Conservation (phyloP, 2,113 vertebrate genomes). For the Rhea americana region DNA sequence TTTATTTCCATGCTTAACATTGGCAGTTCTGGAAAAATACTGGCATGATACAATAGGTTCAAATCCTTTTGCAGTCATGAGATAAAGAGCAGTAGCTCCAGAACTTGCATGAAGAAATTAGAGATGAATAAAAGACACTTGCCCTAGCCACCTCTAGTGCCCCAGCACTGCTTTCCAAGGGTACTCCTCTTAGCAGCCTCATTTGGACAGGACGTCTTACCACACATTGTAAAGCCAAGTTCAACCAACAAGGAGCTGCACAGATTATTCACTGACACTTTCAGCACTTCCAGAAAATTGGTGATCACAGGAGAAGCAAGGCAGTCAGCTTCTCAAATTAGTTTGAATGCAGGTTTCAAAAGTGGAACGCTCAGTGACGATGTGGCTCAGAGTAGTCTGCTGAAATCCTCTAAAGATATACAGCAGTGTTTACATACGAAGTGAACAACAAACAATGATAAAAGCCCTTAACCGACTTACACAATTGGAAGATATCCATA, state of each 20-base stretch:
- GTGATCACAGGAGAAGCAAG: not conserved
- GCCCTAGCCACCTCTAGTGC: not conserved
- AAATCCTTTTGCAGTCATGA: not conserved
- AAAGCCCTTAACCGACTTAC: not conserved
- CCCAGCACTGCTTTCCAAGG: not conserved
- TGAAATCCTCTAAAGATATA: not conserved
- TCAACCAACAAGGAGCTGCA: rapidly evolving
- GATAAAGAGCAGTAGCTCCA: not conserved
- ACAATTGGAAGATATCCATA: rapidly evolving
- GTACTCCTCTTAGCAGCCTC: not conserved
- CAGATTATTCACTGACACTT: not conserved
- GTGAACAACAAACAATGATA: not conserved
- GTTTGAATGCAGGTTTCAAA: not conserved
- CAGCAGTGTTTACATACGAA: not conserved
- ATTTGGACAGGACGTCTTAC: not conserved
- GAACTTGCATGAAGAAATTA: not conserved
- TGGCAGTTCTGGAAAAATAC: not conserved
- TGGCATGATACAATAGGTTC: not conserved
- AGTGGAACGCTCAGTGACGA: too few relatives aligned
- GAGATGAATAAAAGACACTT: not conserved
- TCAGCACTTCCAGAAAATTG: not conserved
- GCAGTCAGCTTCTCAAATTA: not conserved
- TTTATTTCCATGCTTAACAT: not conserved
- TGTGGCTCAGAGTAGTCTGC: not conserved
- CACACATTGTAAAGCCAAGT: not conserved